Evolutionary conservation across 2,888 invertebrate genomes (phyloP).

Genomic region (Cantharis flavilabris): DNA sequence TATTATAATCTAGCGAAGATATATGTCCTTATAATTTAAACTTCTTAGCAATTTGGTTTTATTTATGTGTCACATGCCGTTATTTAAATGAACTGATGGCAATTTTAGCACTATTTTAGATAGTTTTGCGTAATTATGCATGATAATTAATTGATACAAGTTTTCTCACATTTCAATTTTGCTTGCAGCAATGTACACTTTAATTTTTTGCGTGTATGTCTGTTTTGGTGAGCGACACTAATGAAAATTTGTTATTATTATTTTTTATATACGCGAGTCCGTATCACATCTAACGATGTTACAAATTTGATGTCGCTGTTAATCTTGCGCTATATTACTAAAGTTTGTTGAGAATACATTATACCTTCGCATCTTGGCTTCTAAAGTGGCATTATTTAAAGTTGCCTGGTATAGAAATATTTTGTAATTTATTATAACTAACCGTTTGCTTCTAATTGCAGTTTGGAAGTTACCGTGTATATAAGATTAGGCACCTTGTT

Average conservation of each 20-base stretch:
- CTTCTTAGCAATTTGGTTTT: constrained; percentile 41
- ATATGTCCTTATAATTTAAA: constrained; percentile 42
- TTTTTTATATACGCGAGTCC: constrained; percentile 20
- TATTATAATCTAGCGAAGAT: constrained; percentile 36
- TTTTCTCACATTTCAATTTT: neutral
- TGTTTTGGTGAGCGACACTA: constrained; percentile 7
- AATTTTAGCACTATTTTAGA: constrained; percentile 17
- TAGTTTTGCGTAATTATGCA: constrained; percentile 7
- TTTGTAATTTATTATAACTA: constrained; percentile 52
- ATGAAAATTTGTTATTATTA: constrained; percentile 24
- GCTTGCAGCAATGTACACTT: neutral
- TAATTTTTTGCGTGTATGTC: neutral
- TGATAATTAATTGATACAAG: neutral
- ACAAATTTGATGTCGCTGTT: constrained; percentile 47
- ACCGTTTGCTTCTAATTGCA: constrained; percentile 53
- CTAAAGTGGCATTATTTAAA: constrained; percentile 51
- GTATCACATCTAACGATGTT: constrained; percentile 31
- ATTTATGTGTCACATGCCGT: constrained; percentile 37
- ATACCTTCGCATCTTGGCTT: constrained; percentile 34
- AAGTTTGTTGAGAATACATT: constrained; percentile 52
- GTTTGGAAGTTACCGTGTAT: constrained; percentile 43
- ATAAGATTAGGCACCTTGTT: constrained; percentile 35
- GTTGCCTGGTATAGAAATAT: constrained; percentile 51
- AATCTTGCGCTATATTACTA: constrained; percentile 53
- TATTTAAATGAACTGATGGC: constrained; percentile 26